These are phyloP conservation scores for Coccyzus lansbergi DNA, from an alignment of 2,797 vertebrate species.

Conservation along the genomic window DNA sequence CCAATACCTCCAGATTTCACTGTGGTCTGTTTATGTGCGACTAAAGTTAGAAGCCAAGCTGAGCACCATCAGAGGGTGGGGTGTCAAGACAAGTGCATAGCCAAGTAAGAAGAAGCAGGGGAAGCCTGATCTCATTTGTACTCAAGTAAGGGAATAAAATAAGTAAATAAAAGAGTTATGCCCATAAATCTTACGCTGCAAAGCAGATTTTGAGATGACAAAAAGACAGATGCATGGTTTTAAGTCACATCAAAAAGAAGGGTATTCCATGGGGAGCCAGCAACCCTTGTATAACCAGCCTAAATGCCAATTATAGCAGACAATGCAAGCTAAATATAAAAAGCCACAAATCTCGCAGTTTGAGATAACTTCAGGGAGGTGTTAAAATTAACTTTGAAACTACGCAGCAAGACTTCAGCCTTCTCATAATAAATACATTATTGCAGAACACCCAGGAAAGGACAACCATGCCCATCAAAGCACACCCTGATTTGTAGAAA, in stretches of 20 bases:
- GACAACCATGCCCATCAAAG: neutral
- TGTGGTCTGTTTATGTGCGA: slow-evolving; percentile 28
- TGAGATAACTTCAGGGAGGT: slow-evolving; percentile 12
- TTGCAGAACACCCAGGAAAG: neutral
- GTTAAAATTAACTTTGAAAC: slow-evolving; percentile 21
- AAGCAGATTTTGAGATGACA: neutral
- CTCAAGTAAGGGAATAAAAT: neutral
- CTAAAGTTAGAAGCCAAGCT: slow-evolving; percentile 65
- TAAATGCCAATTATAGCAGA: neutral
- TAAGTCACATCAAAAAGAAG: neutral
- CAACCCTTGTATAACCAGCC: neutral
- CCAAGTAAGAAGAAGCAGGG: slow-evolving; percentile 4
- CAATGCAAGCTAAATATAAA: slow-evolving; percentile 7
- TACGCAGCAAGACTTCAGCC: neutral
- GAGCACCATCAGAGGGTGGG: neutral
- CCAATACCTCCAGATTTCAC: slow-evolving; percentile 49
- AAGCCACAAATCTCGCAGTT: neutral
- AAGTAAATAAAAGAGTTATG: neutral
- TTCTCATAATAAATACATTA: neutral
- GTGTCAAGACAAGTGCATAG: slow-evolving; percentile 12
- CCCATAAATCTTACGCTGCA: neutral
- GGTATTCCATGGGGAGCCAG: neutral
- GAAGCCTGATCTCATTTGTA: neutral
- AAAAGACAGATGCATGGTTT: neutral
- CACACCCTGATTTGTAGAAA: neutral